Percentiles rank a stretch among this genome's conserved stretches.
phyloP scores from a whole-genome alignment of 2,797 vertebrate species.

The Chaunax sp. region DNA sequence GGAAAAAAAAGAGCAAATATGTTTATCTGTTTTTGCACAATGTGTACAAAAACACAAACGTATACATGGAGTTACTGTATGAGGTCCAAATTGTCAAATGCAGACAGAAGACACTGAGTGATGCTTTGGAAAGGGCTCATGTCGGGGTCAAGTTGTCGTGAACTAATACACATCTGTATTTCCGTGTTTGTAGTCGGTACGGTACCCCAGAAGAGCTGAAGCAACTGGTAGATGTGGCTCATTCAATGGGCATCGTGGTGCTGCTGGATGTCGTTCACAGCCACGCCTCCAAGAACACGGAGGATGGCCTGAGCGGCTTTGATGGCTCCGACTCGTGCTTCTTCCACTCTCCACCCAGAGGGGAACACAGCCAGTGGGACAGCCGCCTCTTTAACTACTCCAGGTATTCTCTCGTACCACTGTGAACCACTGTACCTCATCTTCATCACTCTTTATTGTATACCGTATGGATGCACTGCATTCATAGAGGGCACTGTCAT shows the following conservation, averaged over 20 bases:
- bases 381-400: conserved; percentile 96
- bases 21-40: neutral
- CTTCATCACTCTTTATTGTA: neutral
- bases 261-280: conserved; percentile 96
- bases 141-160: neutral
- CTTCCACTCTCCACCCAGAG: conserved; percentile 91
- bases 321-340: conserved; percentile 95
- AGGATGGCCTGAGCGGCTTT: conserved; percentile 94
- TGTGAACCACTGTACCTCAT: neutral
- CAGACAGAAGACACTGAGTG: too few relatives aligned
- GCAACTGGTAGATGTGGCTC: conserved; percentile 93
- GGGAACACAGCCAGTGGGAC: conserved; percentile 91
- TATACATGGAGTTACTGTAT: too few relatives aligned
- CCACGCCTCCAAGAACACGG: conserved; percentile 95
- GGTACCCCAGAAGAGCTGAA: conserved; percentile 96
- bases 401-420: conserved; percentile 79
- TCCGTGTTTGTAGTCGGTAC: conserved; percentile 86
- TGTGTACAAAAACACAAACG: too few relatives aligned
- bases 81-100: too few relatives aligned
- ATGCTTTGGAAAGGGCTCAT: neutral
- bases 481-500: neutral
- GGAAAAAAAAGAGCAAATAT: neutral
- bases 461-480: neutral
- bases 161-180: neutral
- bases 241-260: conserved; percentile 93